Conservation (phyloP, 23 tunicate genomes). For the Oikopleura dioica region DNA sequence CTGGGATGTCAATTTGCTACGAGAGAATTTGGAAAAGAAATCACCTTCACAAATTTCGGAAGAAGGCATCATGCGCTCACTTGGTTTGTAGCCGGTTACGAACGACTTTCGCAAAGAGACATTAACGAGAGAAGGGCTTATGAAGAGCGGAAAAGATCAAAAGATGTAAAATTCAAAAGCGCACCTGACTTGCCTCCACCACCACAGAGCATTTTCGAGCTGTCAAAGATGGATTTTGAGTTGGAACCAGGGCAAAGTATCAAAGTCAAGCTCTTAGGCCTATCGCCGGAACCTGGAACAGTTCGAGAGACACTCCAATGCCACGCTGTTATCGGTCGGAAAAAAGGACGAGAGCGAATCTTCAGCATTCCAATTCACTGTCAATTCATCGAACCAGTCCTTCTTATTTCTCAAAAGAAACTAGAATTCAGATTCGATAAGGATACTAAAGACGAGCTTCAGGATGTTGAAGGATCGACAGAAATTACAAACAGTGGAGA, state of each 20-base stretch:
- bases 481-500: not conserved
- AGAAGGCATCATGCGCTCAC: constrained; percentile 56
- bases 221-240: not conserved
- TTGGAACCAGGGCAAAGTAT: not conserved
- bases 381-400: constrained; percentile 56
- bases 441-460: constrained; percentile 23
- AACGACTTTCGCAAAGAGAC: constrained; percentile 13
- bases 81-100: constrained; percentile 62
- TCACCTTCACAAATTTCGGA: constrained; percentile 47
- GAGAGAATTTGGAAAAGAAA: constrained; percentile 15
- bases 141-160: not conserved
- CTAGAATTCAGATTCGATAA: constrained; percentile 51
- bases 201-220: not conserved
- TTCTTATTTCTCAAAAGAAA: constrained; percentile 25
- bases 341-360: constrained; percentile 55
- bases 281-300: constrained; percentile 18
- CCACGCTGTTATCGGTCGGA: constrained; percentile 75
- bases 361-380: constrained; percentile 23
- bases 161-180: not conserved
- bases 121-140: not conserved
- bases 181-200: not conserved
- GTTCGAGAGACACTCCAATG: constrained; percentile 47
- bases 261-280: not conserved
- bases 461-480: not conserved
- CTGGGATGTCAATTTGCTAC: constrained; percentile 68